These are phyloP conservation scores for Lithophane ornitopus DNA, from an alignment of 2,888 invertebrate species.

Conservation along the genomic window DNA sequence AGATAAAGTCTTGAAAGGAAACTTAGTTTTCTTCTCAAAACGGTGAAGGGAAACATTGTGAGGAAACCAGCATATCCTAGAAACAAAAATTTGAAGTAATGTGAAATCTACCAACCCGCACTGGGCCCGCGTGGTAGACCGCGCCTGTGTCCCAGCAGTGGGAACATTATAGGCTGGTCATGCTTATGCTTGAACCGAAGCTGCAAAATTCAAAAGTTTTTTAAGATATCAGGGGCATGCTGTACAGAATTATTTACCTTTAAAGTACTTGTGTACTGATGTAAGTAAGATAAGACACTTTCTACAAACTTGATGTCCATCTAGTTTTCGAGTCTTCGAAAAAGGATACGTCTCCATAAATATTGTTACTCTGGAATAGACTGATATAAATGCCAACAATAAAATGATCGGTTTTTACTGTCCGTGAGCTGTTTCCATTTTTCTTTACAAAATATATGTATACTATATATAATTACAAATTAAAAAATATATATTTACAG, in stretches of 20 bases:
- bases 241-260: background rate
- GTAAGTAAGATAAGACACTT: background rate
- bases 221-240: background rate
- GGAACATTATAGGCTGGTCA: no score
- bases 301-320: background rate
- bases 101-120: no score
- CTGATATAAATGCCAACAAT: background rate
- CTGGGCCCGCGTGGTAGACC: no score
- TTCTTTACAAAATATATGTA: no score
- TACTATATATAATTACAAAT: no score
- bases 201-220: background rate
- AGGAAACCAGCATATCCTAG: no score
- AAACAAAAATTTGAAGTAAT: no score
- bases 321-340: background rate
- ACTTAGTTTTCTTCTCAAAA: no score
- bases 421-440: background rate
- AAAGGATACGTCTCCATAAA: background rate
- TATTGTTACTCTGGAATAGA: background rate
- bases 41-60: no score
- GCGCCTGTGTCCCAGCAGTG: no score
- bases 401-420: background rate
- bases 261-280: background rate
- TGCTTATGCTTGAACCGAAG: background rate
- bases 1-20: background rate
- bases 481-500: no score